A percentile compares a stretch with the other conserved stretches of the same genome.
These are phyloP conservation scores for Aporophyla lueneburgensis DNA, from an alignment of 2,888 invertebrate genomes.

Conservation along the genomic window DNA sequence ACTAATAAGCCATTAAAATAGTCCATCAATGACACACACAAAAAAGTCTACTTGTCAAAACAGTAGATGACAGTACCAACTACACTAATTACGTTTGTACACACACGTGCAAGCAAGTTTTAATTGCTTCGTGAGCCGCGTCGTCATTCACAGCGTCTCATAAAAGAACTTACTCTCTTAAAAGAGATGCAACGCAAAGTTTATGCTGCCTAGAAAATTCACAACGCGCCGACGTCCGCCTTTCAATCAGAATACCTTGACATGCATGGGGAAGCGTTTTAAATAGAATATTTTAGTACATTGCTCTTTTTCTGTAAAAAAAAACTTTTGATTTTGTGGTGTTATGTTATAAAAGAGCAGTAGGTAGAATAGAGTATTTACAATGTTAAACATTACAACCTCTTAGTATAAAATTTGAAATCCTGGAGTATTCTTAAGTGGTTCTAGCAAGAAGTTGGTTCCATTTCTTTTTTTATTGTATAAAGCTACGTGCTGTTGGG, in stretches of 20 bases:
- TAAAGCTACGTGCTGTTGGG: too few species aligned
- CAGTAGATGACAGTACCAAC: slow-evolving; percentile 54
- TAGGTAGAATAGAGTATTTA: neutral
- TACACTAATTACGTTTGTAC: slow-evolving; percentile 71
- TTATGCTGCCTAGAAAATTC: slow-evolving; percentile 75
- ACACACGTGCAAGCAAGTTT: slow-evolving; percentile 74
- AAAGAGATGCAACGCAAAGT: slow-evolving; percentile 73
- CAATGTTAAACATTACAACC: neutral
- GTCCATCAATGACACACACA: neutral
- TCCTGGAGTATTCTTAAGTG: neutral
- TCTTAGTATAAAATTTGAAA: too few species aligned
- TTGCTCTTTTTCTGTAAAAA: slow-evolving; percentile 25
- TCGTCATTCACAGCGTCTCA: slow-evolving; percentile 74
- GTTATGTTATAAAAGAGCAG: neutral
- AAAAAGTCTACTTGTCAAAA: slow-evolving; percentile 31
- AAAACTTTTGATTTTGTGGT: neutral
- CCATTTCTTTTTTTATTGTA: neutral
- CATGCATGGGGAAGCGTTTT: slow-evolving; percentile 64
- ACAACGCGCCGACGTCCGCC: slow-evolving; percentile 65
- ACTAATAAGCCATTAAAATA: neutral
- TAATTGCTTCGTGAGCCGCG: slow-evolving; percentile 80
- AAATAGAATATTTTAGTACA: slow-evolving; percentile 69
- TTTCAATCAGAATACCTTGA: slow-evolving; percentile 74
- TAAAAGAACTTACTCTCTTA: slow-evolving; percentile 77
- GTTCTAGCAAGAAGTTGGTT: neutral